Conservation (phyloP, 64 coral and sea anemone genomes). For the Cladopsammia gracilis region DNA sequence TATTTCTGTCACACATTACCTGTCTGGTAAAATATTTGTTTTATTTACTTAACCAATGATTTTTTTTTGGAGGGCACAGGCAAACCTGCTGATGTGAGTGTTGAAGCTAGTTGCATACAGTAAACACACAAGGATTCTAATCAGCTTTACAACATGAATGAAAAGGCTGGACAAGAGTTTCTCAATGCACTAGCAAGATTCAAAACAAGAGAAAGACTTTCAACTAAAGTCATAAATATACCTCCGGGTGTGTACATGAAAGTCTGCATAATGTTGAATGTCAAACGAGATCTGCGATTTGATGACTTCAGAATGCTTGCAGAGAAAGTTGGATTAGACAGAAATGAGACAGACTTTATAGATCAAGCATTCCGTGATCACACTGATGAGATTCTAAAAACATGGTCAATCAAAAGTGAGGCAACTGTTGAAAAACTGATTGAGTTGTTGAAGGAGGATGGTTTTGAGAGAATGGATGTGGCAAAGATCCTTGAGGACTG, state of each 20-base stretch:
- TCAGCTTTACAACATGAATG: no score
- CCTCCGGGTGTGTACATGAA: not conserved
- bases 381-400: slow-evolving; percentile 16
- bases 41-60: no score
- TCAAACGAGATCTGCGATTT: not conserved
- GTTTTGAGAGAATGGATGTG: slow-evolving; percentile 17
- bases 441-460: slow-evolving; percentile 19
- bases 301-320: slow-evolving; percentile 43
- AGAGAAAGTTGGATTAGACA: slow-evolving; percentile 25
- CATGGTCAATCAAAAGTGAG: not conserved
- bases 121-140: no score
- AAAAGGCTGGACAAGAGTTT: no score
- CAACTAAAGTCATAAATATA: not conserved
- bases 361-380: not conserved
- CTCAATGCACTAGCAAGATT: no score
- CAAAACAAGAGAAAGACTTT: no score
- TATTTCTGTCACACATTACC: no score
- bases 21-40: no score
- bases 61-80: no score
- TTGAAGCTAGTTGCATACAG: no score
- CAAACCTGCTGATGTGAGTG: no score
- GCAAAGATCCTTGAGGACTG: slow-evolving; percentile 16
- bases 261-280: slow-evolving; percentile 5
- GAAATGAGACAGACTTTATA: not conserved
- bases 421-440: slow-evolving; percentile 27